phyloP scores from a whole-genome alignment of 2,888 invertebrate species.

The Nymphalis c-album region DNA sequence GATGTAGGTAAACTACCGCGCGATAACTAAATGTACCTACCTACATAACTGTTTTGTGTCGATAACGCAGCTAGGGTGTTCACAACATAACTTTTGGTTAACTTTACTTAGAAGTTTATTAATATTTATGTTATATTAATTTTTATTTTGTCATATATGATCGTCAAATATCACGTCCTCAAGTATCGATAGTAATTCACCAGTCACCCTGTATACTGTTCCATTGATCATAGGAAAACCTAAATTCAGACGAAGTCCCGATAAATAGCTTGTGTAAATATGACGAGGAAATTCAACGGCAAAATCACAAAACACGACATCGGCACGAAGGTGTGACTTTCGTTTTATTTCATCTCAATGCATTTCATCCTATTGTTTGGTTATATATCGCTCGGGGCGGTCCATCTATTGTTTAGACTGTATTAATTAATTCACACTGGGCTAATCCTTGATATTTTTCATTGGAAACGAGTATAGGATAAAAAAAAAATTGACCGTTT shows the following conservation, averaged over 20 bases:
- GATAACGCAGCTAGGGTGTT: too few species aligned
- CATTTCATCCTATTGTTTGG: slow-evolving; percentile 37
- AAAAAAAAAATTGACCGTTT: slow-evolving; percentile 14
- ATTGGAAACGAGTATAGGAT: slow-evolving; percentile 21
- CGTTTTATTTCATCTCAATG: slow-evolving; percentile 33
- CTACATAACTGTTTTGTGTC: too few species aligned
- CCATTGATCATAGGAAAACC: too few species aligned
- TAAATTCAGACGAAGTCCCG: not conserved
- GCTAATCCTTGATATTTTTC: slow-evolving; percentile 39
- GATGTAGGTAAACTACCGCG: too few species aligned
- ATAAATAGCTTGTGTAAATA: not conserved
- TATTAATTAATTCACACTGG: slow-evolving; percentile 42
- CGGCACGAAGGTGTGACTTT: slow-evolving; percentile 9
- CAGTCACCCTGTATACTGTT: too few species aligned
- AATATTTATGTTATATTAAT: too few species aligned
- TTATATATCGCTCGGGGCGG: slow-evolving; percentile 37
- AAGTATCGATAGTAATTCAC: too few species aligned
- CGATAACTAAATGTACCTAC: too few species aligned
- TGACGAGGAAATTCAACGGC: not conserved
- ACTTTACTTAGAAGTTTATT: too few species aligned
- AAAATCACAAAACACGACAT: slow-evolving; percentile 5
- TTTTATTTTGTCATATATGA: too few species aligned
- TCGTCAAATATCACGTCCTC: too few species aligned
- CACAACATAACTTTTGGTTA: too few species aligned
- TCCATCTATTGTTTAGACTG: slow-evolving; percentile 40